Evolutionary conservation across 2,797 vertebrate species (phyloP), one percentile per base, ranked within the genome.

Genomic region (Leptoclinus maculatus): DNA sequence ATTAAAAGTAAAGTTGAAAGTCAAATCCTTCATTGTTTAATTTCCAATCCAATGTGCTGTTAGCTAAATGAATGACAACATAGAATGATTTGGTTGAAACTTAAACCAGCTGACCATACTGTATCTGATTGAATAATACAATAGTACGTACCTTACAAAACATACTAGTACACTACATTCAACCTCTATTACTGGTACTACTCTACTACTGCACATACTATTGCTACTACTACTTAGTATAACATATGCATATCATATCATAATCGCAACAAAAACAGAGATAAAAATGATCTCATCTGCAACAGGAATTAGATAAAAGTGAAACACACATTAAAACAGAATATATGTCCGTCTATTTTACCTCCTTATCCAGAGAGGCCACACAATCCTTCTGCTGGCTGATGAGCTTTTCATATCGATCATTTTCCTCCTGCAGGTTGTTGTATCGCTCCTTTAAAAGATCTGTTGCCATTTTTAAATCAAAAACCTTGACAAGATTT

Each of bases 31-130:
- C 17, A 19, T 58, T 47, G 29, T 36, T 45, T 70, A 0, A 41
- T 68, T 70, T 59, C 21, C 27, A 25, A 56, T 69, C 36, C n/a
- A 54, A 17, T 53, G 49, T 25, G 49, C n/a, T 38, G 25, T 57
- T 34, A 49, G 47, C 29, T 59, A 2, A 49, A 17, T 36, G 2
- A 36, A 62, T 25, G 25, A 38, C n/a, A 27, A 27, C 13, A 34
- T 17, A 11, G 9, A 14, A 32, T 23, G 4, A 45, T 34, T 59
- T 21, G 5, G 25, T 10, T 45, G 19, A 32, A 68, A 6, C 10
- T 32, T 47, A 69, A 43, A 27, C 4, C 4, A 23, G 3, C 45
- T 27, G 16, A 34, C 34, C 32, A 19, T 23, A 5, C 2, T 36
- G 4, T 53, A 10, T 23, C 23, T 56, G 66, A 38, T 23, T 9